phyloP scores from a whole-genome alignment of 2,888 invertebrate species.

The Xanthia togata region DNA sequence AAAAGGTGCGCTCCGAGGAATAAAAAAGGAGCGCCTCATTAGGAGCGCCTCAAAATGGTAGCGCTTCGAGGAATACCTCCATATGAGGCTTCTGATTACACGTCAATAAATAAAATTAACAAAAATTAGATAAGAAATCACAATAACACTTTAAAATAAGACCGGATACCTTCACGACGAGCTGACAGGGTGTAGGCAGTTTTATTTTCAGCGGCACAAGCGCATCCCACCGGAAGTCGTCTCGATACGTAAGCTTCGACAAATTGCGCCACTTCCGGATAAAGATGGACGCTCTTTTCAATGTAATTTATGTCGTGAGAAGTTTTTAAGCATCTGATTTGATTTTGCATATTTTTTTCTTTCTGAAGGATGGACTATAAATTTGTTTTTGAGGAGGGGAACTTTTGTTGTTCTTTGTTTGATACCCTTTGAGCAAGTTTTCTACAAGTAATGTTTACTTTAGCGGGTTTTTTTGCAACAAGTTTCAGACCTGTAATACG shows the following conservation, averaged over 20 bases:
- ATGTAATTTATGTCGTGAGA: constrained; percentile 68
- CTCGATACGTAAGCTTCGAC: constrained; percentile 84
- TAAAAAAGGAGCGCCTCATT: no score
- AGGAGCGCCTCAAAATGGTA: no score
- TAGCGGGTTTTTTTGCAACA: neutral
- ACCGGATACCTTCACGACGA: constrained; percentile 69
- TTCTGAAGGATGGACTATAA: constrained; percentile 35
- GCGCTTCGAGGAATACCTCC: no score
- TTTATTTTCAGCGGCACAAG: constrained; percentile 73
- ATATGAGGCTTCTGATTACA: neutral
- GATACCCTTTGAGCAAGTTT: constrained; percentile 6
- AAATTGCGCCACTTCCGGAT: constrained; percentile 84
- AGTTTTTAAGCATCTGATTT: constrained; percentile 61
- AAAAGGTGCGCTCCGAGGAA: no score
- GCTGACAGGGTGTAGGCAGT: constrained; percentile 61
- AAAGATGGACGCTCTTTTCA: constrained; percentile 65
- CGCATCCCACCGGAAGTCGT: constrained; percentile 77
- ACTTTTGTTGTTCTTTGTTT: constrained; percentile 36
- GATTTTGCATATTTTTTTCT: constrained; percentile 54
- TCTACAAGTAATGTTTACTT: constrained; percentile 9
- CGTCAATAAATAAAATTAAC: neutral
- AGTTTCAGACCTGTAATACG: neutral
- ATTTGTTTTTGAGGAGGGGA: constrained; percentile 41
- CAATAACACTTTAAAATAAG: constrained; percentile 45
- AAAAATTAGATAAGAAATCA: constrained; percentile 33